phyloP scores from a whole-genome alignment of 1,140 invertebrate species.

The Drosophila watanabei region DNA sequence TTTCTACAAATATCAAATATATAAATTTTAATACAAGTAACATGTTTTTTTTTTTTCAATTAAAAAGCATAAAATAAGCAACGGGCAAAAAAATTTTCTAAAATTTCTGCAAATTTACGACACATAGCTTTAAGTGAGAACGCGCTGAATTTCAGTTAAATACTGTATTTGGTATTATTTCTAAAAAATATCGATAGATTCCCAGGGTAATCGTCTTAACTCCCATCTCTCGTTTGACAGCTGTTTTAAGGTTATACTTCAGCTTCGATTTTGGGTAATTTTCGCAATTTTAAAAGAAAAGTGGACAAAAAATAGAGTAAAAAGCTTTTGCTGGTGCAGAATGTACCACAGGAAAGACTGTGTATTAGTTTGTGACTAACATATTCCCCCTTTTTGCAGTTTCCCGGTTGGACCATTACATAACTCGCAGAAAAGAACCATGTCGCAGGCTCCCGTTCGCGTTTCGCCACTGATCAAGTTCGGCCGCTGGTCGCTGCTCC shows the following conservation, averaged over 20 bases:
- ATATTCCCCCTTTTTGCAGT: conserved; percentile 43
- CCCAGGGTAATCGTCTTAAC: not conserved
- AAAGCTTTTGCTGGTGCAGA: not conserved
- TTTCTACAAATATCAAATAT: too few relatives aligned
- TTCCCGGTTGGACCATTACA: conserved; percentile 70
- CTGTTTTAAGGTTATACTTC: conserved; percentile 81
- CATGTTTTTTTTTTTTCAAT: rapidly evolving
- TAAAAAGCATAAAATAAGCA: too few relatives aligned
- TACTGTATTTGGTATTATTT: not conserved
- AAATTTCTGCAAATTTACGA: not conserved
- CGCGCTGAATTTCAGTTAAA: not conserved
- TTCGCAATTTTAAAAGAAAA: conserved; percentile 29
- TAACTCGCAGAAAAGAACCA: conserved; percentile 67
- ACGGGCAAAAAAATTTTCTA: not conserved
- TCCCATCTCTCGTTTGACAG: conserved; percentile 65
- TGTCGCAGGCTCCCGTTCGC: conserved; percentile 88
- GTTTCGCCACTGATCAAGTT: conserved; percentile 91
- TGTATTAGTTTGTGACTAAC: not conserved
- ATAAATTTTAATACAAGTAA: not conserved
- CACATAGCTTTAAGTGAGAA: not conserved
- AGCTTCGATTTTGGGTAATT: conserved; percentile 68
- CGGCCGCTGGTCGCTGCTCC: conserved; percentile 90
- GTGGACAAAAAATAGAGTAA: not conserved
- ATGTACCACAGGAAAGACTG: too few relatives aligned
- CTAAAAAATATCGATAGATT: conserved; percentile 34